phyloP scores from a whole-genome alignment of 2,888 invertebrate genomes.

The Drosophila rubida region DNA sequence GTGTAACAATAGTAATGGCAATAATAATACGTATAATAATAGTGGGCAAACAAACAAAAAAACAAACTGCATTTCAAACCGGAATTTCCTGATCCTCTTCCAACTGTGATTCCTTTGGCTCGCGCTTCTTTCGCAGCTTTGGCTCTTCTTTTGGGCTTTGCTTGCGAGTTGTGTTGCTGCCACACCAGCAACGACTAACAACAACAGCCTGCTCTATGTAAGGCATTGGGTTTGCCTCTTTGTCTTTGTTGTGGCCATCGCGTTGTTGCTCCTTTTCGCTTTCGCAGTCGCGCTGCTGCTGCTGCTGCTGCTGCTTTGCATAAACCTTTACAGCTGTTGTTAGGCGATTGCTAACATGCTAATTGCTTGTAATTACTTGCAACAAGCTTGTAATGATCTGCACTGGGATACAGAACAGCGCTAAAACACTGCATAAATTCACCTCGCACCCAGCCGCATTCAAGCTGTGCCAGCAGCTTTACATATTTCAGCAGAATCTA shows the following conservation, averaged over 20 bases:
- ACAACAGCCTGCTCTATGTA: slow-evolving; percentile 59
- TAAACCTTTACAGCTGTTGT: slow-evolving; percentile 26
- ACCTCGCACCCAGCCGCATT: no score
- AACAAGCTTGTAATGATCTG: not conserved
- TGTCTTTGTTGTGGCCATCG: no score
- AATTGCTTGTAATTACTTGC: not conserved
- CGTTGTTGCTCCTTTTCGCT: slow-evolving; percentile 45
- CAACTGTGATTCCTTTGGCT: slow-evolving; percentile 73
- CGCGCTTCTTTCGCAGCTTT: slow-evolving; percentile 19
- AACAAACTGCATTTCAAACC: slow-evolving; percentile 74
- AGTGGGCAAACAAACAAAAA: not conserved
- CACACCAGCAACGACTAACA: slow-evolving; percentile 38
- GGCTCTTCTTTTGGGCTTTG: slow-evolving; percentile 13
- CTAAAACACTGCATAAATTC: no score
- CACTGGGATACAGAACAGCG: not conserved
- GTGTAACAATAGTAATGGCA: slow-evolving; percentile 62
- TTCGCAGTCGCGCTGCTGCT: slow-evolving; percentile 34
- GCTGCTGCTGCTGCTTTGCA: not conserved
- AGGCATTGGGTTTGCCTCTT: slow-evolving; percentile 69
- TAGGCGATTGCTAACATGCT: not conserved
- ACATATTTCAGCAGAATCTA: no score
- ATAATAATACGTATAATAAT: slow-evolving; percentile 5
- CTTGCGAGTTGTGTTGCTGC: not conserved
- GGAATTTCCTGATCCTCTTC: slow-evolving; percentile 76
- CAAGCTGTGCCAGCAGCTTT: no score